Conservation (phyloP, 2,888 invertebrate genomes). For the Euzetes globulus region DNA sequence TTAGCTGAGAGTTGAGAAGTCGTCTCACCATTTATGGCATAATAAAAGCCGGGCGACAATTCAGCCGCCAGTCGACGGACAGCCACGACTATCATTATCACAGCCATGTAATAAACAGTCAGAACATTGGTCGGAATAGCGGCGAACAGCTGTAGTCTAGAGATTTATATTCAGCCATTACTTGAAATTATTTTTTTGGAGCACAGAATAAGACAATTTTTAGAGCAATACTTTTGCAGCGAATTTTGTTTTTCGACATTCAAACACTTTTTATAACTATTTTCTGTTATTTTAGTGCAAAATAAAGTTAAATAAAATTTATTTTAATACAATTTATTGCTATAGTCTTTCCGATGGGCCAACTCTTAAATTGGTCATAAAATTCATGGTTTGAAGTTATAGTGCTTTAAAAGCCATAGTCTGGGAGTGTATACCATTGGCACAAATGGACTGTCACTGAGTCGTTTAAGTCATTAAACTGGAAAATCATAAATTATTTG, state of each 20-base stretch:
- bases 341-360: neutral
- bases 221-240: neutral
- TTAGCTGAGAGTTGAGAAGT: slow-evolving; percentile 5
- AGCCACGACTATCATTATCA: neutral
- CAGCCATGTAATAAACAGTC: neutral
- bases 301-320: neutral
- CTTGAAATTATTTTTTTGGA: neutral
- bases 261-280: neutral
- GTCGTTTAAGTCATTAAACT: neutral
- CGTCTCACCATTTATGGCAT: slow-evolving; percentile 17
- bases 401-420: neutral
- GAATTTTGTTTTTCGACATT: neutral
- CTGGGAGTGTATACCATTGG: neutral
- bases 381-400: slow-evolving; percentile 3
- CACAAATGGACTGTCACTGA: slow-evolving; percentile 1
- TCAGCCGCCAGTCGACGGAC: neutral
- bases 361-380: neutral
- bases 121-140: neutral
- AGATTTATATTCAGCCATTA: neutral
- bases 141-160: slow-evolving; percentile 1
- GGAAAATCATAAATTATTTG: neutral
- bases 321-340: slow-evolving; percentile 5
- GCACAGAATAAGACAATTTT: neutral
- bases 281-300: neutral
- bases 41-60: slow-evolving; percentile 27